These are phyloP conservation scores for Drosophila santomea DNA, from an alignment of 1,140 invertebrate species.

Conservation along the genomic window DNA sequence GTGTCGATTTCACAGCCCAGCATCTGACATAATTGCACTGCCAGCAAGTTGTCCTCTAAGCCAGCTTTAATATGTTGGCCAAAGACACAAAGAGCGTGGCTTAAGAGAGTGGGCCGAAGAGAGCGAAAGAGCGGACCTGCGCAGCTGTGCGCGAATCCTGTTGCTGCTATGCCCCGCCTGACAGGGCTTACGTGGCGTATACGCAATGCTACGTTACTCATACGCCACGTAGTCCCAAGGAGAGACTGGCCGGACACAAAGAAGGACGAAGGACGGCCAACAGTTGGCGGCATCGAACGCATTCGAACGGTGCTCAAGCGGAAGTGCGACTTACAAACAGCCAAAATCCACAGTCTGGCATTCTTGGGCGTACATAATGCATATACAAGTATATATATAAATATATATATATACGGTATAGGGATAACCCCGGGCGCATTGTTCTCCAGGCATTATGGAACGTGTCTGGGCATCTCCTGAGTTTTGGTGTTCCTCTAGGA, in stretches of 20 bases:
- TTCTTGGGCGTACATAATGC: constrained; percentile 3
- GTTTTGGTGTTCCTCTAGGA: background rate
- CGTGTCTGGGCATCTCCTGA: constrained; percentile 35
- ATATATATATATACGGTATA: background rate
- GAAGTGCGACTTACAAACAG: constrained; percentile 50
- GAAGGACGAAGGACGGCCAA: constrained; percentile 21
- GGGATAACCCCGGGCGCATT: constrained; percentile 12
- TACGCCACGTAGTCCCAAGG: constrained; percentile 33
- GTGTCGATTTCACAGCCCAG: constrained; percentile 48
- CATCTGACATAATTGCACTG: constrained; percentile 67
- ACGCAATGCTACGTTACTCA: constrained; percentile 32
- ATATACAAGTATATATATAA: background rate
- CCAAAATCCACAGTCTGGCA: constrained; percentile 30
- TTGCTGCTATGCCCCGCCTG: constrained; percentile 69
- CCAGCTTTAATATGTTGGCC: constrained; percentile 33
- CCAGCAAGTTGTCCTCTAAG: constrained; percentile 43
- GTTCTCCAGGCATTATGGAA: constrained; percentile 28
- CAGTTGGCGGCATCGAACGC: constrained; percentile 54
- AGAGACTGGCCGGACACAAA: background rate
- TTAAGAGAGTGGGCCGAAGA: constrained; percentile 27
- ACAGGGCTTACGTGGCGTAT: constrained; percentile 54
- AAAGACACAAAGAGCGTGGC: constrained; percentile 21
- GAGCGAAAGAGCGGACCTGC: constrained; percentile 31
- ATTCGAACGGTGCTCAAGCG: constrained; percentile 57
- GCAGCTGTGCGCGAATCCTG: constrained; percentile 16